Base-by-base conservation (phyloP, 2,113 vertebrate genomes). In the Camelus dromedarius region DNA sequence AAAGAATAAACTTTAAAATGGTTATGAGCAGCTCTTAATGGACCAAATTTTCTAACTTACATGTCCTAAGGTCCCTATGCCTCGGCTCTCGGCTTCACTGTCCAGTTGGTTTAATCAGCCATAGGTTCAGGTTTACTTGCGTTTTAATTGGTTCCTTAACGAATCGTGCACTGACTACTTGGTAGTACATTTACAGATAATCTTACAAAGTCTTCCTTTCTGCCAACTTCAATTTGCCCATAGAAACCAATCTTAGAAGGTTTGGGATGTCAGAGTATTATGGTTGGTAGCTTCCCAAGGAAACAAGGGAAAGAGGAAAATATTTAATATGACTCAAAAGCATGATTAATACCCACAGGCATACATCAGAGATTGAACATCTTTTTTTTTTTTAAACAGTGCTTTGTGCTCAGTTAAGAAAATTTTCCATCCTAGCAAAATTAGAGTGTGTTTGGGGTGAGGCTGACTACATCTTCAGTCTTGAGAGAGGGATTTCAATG, bases 61-160 rank as follows among this genome's bases (percentile, higher is more conserved):
- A 26, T 54, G 50, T 62, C 38, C 42, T 62, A 11, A 67, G 16
- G 80, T n/a, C 2, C 35, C 70, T 88, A 95, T 24, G 0, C 38
- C 15, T 19, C 13, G 38, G 52, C 24, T 83, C 22, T 73, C 12
- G 2, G 69, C 1, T 6, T 69, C 14, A n/a, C 20, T 82, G 80
- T 58, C 83, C 52, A 32, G 3, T 91, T 97, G 42, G 62, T 96
- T 95, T 93, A 95, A 96, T 14, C 35, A 91, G 28, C 54, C 46
- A 0, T 6, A 42, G 48, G 48, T 94, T 95, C 82, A 6, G 4
- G 42, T 96, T 90, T 56, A 28, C 46, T 32, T 79, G 56, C 88
- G 26, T 97, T 95, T 81, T 97, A 85, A 12, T 48, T 89, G 81
- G 42, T 16, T 83, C 85, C n/a, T 56, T 81, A 95, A 82, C 48